Conservation (phyloP, 1,140 invertebrate species). For the Cotesia chilonis region DNA sequence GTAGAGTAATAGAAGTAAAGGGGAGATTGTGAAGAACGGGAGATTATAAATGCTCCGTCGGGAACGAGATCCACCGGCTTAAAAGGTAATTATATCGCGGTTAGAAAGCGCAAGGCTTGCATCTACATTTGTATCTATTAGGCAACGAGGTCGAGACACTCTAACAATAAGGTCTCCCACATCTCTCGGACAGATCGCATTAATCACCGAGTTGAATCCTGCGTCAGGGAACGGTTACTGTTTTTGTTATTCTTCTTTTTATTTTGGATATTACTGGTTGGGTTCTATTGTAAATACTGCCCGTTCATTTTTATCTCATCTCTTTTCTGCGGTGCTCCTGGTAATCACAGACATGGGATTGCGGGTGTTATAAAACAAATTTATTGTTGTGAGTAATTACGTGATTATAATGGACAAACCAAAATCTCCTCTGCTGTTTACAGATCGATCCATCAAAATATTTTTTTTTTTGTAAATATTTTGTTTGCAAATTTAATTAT, state of each 20-base stretch:
- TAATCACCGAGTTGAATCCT: slow-evolving; percentile 32
- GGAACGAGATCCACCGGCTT: slow-evolving; percentile 31
- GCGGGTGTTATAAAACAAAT: no score
- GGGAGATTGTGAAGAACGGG: background rate
- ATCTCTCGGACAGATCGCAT: slow-evolving; percentile 32
- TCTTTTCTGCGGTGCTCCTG: background rate
- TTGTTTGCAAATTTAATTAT: background rate
- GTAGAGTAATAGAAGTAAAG: no score
- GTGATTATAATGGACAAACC: background rate
- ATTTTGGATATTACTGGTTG: background rate
- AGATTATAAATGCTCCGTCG: slow-evolving; percentile 26
- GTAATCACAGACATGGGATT: background rate
- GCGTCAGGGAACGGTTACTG: slow-evolving; percentile 5
- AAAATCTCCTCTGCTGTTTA: no score
- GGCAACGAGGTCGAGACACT: slow-evolving; percentile 29
- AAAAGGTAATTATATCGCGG: slow-evolving; percentile 46
- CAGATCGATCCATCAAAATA: no score
- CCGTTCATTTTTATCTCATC: background rate
- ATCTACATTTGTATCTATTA: slow-evolving; percentile 55
- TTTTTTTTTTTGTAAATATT: no score
- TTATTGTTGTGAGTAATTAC: background rate
- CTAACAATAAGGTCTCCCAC: slow-evolving; percentile 46
- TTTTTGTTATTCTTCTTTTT: background rate
- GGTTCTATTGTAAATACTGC: background rate
- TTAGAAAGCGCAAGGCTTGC: slow-evolving; percentile 34